A percentile compares a stretch with the other conserved stretches of the same genome.
Conservation (phyloP, 2,888 invertebrate species). For the Neoitamus cyanurus region DNA sequence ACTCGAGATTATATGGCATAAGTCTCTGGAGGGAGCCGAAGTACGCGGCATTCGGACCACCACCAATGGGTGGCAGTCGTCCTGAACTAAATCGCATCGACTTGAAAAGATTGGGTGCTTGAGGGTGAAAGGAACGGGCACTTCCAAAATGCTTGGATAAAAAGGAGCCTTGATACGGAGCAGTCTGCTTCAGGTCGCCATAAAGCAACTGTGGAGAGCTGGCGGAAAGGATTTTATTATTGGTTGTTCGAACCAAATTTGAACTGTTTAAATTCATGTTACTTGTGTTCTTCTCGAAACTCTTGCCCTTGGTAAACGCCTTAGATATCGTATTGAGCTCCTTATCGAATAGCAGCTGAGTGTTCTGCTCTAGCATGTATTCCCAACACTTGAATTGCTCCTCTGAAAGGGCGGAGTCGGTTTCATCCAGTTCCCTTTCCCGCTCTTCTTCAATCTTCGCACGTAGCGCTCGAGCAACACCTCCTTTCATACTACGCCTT, state of each 20-base stretch:
- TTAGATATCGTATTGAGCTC: slow-evolving; percentile 83
- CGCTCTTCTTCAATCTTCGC: slow-evolving; percentile 75
- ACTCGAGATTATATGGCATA: slow-evolving; percentile 86
- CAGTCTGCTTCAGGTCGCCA: slow-evolving; percentile 55
- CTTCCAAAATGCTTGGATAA: slow-evolving; percentile 83
- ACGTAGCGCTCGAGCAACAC: slow-evolving; percentile 73
- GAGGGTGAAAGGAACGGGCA: slow-evolving; percentile 80
- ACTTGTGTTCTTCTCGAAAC: slow-evolving; percentile 49
- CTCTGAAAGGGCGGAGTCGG: slow-evolving; percentile 75
- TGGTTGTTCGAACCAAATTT: slow-evolving; percentile 59
- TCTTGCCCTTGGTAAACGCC: slow-evolving; percentile 68
- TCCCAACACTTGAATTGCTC: slow-evolving; percentile 95
- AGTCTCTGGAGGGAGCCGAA: slow-evolving; percentile 86
- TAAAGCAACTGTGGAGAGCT: slow-evolving; percentile 75
- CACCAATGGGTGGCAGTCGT: slow-evolving; percentile 68
- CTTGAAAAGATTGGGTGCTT: slow-evolving; percentile 66
- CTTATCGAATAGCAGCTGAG: slow-evolving; percentile 87
- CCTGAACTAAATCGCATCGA: slow-evolving; percentile 72
- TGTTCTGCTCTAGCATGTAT: slow-evolving; percentile 91
- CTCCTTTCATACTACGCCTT: slow-evolving; percentile 70
- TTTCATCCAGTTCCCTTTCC: slow-evolving; percentile 68
- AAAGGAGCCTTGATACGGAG: slow-evolving; percentile 66
- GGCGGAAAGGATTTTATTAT: slow-evolving; percentile 72
- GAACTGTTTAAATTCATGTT: slow-evolving; percentile 50
- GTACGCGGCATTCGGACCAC: slow-evolving; percentile 88